Base-by-base conservation (phyloP, 2,888 invertebrate species). In the Eledona agricola region DNA sequence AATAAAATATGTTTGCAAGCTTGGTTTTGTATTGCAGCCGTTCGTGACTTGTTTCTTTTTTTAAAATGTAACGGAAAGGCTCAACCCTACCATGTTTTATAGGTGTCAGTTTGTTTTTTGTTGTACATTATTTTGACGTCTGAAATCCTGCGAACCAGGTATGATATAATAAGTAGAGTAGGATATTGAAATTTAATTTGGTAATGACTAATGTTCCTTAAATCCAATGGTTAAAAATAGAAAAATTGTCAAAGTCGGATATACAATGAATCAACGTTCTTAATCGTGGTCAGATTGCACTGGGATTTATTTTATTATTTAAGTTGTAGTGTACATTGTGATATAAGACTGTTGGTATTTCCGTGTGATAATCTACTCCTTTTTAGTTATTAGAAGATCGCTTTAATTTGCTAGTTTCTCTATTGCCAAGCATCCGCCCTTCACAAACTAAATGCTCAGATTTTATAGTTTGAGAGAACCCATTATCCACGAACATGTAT, bases 301-400 rank as follows among this genome's bases (percentile, higher is more conserved):
- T 29, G 16, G 26, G 17, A 38, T 26, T 22, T n/a, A n/a, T n/a
- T n/a, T n/a, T n/a, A n/a, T 17, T 26, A 4, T 28, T 42, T 16
- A 4, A 31, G 20, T 25, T 50, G 40, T 50, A 40, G 49, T 50
- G 38, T 42, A 38, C 15, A 43, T 51, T 51, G 51, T 51, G 51
- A 51, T 51, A 51, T 29, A 42, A 51, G 51, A 51, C 51, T 51
- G 51, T 34, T 28, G 43, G 38, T 50, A 32, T 51, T 42, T 51
- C 20, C 19, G 40, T 28, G 46, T 46, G 46, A 46, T 46, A 46
- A 34, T 46, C 26, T 29, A 31, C 17, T 28, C 7, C 25, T 22
- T 35, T 42, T 26, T 34, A 32, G 10, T 2, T 26, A 17, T 2
- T 43, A 43, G 43, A 19, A 11, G 19, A 11, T 7, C 15, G 43